Conservation (phyloP, 64 coral and sea anemone species). For the Montipora sp. region DNA sequence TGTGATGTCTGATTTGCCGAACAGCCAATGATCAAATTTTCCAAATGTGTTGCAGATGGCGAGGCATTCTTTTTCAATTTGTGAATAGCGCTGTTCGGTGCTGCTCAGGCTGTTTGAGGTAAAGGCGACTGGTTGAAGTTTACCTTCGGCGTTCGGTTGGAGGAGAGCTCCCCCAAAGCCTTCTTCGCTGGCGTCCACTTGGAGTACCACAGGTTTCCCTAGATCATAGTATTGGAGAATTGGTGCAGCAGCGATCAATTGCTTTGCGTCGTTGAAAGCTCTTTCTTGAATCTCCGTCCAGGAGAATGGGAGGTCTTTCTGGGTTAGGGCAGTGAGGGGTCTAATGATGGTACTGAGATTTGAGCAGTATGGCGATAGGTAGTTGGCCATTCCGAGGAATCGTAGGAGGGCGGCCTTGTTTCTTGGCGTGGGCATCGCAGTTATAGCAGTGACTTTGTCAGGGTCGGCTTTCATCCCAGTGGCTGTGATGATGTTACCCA, state of each 20-base stretch:
- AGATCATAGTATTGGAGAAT: conserved; percentile 30
- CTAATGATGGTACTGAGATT: conserved; percentile 32
- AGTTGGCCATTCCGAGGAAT: conserved; percentile 63
- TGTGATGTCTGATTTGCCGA: conserved; percentile 34
- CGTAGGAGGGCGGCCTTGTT: conserved; percentile 51
- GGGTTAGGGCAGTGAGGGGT: conserved; percentile 19
- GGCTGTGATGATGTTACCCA: conserved; percentile 53
- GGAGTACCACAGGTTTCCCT: conserved; percentile 42
- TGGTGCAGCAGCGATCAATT: conserved; percentile 51
- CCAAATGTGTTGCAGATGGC: conserved; percentile 42
- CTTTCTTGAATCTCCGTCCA: conserved; percentile 61
- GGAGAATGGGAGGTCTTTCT: conserved; percentile 47
- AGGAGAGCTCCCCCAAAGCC: conserved; percentile 17
- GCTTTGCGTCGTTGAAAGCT: conserved; percentile 54
- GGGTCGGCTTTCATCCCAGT: conserved; percentile 65
- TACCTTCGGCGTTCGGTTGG: conserved; percentile 26
- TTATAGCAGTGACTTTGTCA: conserved; percentile 65
- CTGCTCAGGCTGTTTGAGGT: conserved; percentile 39
- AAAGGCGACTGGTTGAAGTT: conserved; percentile 38
- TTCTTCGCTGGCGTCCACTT: conserved; percentile 43
- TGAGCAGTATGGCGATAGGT: conserved; percentile 52
- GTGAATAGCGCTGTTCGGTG: conserved; percentile 57
- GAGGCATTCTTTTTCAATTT: conserved; percentile 68
- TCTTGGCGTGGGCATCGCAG: conserved; percentile 35
- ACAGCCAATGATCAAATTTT: conserved; percentile 68